A percentile compares a stretch with the other conserved stretches of the same genome.
Evolutionary conservation across 2,888 invertebrate species (phyloP).

Genomic region (Cataglyphis cursor): DNA sequence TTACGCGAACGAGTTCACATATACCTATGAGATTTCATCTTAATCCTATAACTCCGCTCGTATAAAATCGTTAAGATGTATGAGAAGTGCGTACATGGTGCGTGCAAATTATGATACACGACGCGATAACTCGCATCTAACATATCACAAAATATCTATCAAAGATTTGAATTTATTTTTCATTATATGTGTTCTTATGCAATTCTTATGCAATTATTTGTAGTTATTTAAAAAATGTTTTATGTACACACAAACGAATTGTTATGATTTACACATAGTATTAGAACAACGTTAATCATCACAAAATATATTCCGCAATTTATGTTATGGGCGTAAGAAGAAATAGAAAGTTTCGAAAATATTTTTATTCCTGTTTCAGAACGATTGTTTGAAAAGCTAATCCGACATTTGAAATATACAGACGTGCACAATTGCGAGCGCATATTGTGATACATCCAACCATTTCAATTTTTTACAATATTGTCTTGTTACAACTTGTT

Average conservation of each 20-base stretch:
- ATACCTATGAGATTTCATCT: background rate
- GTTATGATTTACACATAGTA: background rate
- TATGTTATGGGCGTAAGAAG: background rate
- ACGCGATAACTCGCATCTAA: background rate
- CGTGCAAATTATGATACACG: conserved; percentile 18
- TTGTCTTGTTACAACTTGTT: background rate
- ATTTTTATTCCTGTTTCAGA: background rate
- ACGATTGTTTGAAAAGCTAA: conserved; percentile 28
- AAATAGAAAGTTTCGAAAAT: background rate
- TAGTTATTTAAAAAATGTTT: background rate
- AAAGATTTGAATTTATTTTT: background rate
- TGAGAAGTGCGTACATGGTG: background rate
- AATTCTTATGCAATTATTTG: background rate
- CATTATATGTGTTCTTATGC: background rate
- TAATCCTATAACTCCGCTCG: conserved; percentile 28
- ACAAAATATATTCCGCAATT: background rate
- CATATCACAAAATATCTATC: background rate
- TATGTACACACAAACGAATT: background rate
- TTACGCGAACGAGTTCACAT: conserved; percentile 45
- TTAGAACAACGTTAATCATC: background rate
- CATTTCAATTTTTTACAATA: conserved; percentile 9
- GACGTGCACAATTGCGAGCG: conserved; percentile 24
- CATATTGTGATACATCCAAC: background rate
- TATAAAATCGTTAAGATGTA: conserved; percentile 40
- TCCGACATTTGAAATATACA: conserved; percentile 45